Evolutionary conservation across 37 sponge, comb jelly and placozoan species (phyloP).

Genomic region (Spongia lamella): DNA sequence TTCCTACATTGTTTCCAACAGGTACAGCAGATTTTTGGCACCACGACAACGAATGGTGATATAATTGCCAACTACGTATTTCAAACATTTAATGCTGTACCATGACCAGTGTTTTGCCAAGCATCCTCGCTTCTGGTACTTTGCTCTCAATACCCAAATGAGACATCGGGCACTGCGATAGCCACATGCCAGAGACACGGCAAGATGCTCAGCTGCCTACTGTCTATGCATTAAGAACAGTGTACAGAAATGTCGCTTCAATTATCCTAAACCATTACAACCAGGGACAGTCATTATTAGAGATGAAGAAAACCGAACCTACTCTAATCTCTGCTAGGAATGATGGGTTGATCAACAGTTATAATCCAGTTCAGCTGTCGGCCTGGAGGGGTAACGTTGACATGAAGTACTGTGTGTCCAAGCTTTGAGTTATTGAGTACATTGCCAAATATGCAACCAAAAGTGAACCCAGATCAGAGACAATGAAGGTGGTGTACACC

Average conservation of each 20-base stretch:
- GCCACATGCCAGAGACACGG: no score
- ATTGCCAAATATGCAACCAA: constrained; percentile 39
- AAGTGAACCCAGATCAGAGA: constrained; percentile 27
- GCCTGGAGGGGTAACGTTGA: constrained; percentile 64
- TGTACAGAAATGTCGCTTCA: constrained; percentile 38
- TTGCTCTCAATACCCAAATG: constrained; percentile 11
- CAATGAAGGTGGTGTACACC: constrained; percentile 35
- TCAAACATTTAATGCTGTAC: constrained; percentile 47
- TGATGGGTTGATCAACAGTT: no score
- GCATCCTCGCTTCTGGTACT: constrained; percentile 40
- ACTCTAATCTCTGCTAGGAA: no score
- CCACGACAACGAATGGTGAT: constrained; percentile 7
- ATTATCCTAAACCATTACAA: constrained; percentile 41
- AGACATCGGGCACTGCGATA: not conserved
- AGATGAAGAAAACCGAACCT: constrained; percentile 13
- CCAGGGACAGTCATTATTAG: not conserved
- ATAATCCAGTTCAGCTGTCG: constrained; percentile 45
- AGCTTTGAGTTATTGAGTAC: constrained; percentile 30
- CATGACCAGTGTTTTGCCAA: constrained; percentile 30
- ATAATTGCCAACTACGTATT: no score
- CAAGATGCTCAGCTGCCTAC: constrained; percentile 37
- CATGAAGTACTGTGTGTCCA: constrained; percentile 54
- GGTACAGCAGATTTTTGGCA: constrained; percentile 38
- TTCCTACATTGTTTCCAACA: constrained; percentile 50
- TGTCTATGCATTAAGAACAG: constrained; percentile 28